A percentile compares a stretch with the other conserved stretches of the same genome.
Conservation (phyloP, 1,140 invertebrate species). For the Drosophila rhopaloa region DNA sequence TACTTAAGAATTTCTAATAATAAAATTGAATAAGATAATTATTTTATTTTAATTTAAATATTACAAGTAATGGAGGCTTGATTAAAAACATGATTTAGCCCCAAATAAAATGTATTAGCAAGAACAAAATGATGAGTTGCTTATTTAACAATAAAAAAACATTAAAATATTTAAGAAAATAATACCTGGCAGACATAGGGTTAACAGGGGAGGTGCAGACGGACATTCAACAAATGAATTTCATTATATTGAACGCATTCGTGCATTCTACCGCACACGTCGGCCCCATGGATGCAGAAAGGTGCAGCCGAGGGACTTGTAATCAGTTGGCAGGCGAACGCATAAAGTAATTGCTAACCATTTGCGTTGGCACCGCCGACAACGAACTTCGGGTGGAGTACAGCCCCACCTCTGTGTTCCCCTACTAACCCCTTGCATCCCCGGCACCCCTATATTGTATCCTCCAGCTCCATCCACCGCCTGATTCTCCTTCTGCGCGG, state of each 20-base stretch:
- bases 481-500: conserved; percentile 53
- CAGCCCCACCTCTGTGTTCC: conserved; percentile 4
- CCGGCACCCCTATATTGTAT: background rate
- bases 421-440: background rate
- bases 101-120: background rate
- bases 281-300: conserved; percentile 34
- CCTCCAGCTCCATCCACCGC: conserved; percentile 5
- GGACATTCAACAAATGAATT: conserved; percentile 75
- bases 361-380: conserved; percentile 76
- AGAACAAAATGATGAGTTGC: too few relatives aligned
- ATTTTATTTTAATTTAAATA: too few relatives aligned
- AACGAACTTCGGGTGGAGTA: conserved; percentile 41
- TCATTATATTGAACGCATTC: conserved; percentile 83
- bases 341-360: conserved; percentile 82
- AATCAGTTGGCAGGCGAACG: conserved; percentile 81
- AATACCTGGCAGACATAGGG: background rate
- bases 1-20: too few relatives aligned
- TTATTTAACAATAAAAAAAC: too few relatives aligned
- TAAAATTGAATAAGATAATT: too few relatives aligned
- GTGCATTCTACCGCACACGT: conserved; percentile 81
- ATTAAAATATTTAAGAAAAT: background rate
- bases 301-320: conserved; percentile 73
- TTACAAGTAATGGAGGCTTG: too few relatives aligned
- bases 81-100: too few relatives aligned
- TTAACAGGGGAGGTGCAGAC: conserved; percentile 32